A percentile compares a stretch with the other conserved stretches of the same genome.
These are phyloP conservation scores for Podarcis muralis DNA, from an alignment of 2,113 vertebrate species.

Conservation along the genomic window DNA sequence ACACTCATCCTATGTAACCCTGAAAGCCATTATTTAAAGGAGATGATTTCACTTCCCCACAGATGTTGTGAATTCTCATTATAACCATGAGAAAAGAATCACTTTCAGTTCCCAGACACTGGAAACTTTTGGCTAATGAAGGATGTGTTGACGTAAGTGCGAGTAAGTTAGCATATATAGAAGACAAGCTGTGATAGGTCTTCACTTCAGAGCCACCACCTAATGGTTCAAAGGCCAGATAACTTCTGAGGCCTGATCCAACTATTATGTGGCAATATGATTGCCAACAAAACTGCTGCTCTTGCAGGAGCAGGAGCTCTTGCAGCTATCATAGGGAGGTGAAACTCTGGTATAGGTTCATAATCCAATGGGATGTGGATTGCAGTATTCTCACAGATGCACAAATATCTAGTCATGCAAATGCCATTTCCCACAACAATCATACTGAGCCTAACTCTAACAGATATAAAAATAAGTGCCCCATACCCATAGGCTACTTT, in stretches of 20 bases:
- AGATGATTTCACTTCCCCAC: background rate
- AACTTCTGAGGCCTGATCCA: background rate
- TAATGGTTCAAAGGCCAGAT: background rate
- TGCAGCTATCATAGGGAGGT: background rate
- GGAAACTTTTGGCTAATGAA: background rate
- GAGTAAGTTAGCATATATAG: background rate
- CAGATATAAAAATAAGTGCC: background rate
- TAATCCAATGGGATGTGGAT: background rate
- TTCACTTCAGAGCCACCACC: background rate
- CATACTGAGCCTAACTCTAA: background rate
- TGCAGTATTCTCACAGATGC: background rate
- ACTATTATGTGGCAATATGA: background rate
- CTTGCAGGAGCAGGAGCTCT: background rate
- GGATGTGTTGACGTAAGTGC: background rate
- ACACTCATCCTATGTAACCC: background rate
- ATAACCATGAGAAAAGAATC: background rate
- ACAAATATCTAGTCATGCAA: background rate
- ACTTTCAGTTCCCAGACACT: background rate
- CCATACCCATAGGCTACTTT: background rate
- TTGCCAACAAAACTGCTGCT: background rate
- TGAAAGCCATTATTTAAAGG: background rate
- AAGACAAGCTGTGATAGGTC: background rate
- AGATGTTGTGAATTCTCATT: background rate
- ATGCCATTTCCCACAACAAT: background rate
- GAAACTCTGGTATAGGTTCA: background rate